These are phyloP conservation scores for Brachyrhaphis roseni DNA, from an alignment of 2,797 vertebrate species.

Conservation along the genomic window DNA sequence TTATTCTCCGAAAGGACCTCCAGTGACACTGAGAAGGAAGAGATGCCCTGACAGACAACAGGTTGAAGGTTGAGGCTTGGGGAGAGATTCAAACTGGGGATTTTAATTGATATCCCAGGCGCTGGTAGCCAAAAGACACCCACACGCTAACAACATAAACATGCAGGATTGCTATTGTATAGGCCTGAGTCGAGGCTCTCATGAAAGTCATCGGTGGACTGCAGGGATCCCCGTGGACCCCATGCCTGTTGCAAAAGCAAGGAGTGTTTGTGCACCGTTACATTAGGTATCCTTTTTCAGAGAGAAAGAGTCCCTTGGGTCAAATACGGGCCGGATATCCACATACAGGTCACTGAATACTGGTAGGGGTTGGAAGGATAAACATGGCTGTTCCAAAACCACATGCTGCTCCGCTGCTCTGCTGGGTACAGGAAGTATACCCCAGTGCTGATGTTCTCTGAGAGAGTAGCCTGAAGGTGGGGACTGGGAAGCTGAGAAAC, in stretches of 20 bases:
- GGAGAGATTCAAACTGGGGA: slow-evolving; percentile 74
- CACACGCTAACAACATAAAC: slow-evolving; percentile 93
- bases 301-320: slow-evolving; percentile 94
- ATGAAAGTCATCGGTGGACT: slow-evolving; percentile 83
- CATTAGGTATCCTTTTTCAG: slow-evolving; percentile 99
- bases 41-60: slow-evolving; percentile 67
- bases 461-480: slow-evolving; percentile 70
- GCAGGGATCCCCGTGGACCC: slow-evolving; percentile 88
- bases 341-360: slow-evolving; percentile 92
- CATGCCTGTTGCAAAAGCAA: slow-evolving; percentile 97
- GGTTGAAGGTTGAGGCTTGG: slow-evolving; percentile 64
- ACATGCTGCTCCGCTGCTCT: slow-evolving; percentile 88
- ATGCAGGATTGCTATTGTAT: slow-evolving; percentile 94
- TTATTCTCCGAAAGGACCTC: slow-evolving; percentile 89
- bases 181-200: slow-evolving; percentile 87
- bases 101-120: slow-evolving; percentile 99
- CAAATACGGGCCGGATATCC: slow-evolving; percentile 97
- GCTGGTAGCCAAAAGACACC: slow-evolving; percentile 92
- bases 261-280: slow-evolving; percentile 94
- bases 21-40: slow-evolving; percentile 85
- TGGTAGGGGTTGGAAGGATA: slow-evolving; percentile 88
- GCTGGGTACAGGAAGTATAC: slow-evolving; percentile 84
- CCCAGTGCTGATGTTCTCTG: slow-evolving; percentile 80
- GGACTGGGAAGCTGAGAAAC: slow-evolving; percentile 42
- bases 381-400: slow-evolving; percentile 91